Evolutionary conservation across 2,113 vertebrate species (phyloP).

Genomic region (Columbina picui): DNA sequence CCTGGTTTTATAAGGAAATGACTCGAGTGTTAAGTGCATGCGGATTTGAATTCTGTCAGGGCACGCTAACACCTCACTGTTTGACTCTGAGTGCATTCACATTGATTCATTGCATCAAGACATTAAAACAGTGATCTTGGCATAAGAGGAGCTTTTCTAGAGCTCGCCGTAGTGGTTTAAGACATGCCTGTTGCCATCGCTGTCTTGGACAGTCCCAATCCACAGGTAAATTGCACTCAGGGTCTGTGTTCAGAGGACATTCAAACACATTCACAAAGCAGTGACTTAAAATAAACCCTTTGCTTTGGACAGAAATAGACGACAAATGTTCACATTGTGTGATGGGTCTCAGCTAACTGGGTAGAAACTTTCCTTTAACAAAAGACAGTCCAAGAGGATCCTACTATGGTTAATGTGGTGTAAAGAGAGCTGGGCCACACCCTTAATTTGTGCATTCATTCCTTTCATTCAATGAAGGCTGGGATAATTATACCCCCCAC

Average conservation of each 20-base stretch:
- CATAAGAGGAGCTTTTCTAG: background rate
- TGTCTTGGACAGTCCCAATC: background rate
- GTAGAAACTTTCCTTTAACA: background rate
- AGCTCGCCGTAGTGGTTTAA: background rate
- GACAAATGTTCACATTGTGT: background rate
- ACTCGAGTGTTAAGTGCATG: background rate
- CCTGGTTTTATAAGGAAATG: background rate
- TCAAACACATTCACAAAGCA: background rate
- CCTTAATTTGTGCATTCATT: background rate
- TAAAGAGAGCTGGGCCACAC: background rate
- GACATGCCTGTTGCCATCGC: background rate
- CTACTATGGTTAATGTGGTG: background rate
- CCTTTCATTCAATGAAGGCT: background rate
- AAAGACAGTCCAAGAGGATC: background rate
- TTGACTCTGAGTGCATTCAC: background rate
- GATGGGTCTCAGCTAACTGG: background rate
- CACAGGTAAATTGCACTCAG: background rate
- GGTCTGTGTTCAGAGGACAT: background rate
- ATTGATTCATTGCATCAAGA: too few relatives aligned
- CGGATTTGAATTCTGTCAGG: background rate
- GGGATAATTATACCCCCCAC: conserved; percentile 10
- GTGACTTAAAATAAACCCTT: background rate
- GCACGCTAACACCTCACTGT: fast-evolving
- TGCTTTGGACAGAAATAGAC: background rate
- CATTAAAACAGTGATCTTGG: background rate